These are phyloP conservation scores for Notiomystis cincta DNA, from an alignment of 2,113 vertebrate genomes.

Conservation along the genomic window DNA sequence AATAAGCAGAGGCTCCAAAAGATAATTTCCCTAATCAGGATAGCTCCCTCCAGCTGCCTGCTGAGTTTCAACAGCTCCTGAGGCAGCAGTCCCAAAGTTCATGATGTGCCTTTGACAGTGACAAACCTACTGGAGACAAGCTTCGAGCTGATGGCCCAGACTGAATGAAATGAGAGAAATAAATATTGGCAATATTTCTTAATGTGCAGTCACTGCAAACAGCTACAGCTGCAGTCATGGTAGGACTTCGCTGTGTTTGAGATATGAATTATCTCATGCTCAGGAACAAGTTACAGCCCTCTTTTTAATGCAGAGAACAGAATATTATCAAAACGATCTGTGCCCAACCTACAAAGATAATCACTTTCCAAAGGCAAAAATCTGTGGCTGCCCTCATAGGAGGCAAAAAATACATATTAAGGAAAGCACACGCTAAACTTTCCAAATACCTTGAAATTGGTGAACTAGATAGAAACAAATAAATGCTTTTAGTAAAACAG, in stretches of 20 bases:
- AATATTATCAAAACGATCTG: neutral
- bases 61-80: neutral
- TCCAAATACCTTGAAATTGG: neutral
- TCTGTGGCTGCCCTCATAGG: neutral
- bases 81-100: neutral
- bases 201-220: neutral
- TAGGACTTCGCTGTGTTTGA: neutral
- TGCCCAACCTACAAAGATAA: neutral
- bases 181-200: neutral
- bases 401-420: neutral
- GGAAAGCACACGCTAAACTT: neutral
- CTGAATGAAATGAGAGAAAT: neutral
- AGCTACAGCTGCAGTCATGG: neutral
- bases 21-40: neutral
- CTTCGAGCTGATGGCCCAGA: neutral
- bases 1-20: slow-evolving; percentile 6
- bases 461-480: neutral
- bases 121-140: neutral
- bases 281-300: neutral
- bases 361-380: neutral
- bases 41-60: neutral
- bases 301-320: neutral
- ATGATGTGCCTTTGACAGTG: neutral
- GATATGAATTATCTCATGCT: neutral
- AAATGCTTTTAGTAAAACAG: neutral